A percentile compares a stretch with the other conserved stretches of the same genome.
These are phyloP conservation scores for Pemphredon lugubris DNA, from an alignment of 2,888 invertebrate genomes.

Conservation along the genomic window DNA sequence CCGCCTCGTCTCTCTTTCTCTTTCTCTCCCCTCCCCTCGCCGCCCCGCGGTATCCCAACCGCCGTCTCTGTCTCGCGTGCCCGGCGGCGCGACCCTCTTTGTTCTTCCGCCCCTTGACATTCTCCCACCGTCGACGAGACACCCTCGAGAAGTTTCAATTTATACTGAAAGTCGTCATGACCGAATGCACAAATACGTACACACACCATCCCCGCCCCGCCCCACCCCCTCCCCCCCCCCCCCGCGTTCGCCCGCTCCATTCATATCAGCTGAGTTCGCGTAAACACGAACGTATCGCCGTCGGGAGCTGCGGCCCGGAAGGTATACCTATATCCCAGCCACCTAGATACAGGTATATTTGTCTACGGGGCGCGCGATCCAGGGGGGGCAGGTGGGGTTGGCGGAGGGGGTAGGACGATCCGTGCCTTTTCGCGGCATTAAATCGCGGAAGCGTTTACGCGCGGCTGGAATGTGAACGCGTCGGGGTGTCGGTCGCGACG, in stretches of 20 bases:
- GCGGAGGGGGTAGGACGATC: no score
- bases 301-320: background rate
- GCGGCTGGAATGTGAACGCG: no score
- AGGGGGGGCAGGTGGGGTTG: no score
- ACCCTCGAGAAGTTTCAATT: constrained; percentile 75
- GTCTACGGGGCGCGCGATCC: no score
- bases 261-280: constrained; percentile 60
- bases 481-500: no score
- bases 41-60: constrained; percentile 1
- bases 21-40: constrained; percentile 33
- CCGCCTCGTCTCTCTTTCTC: constrained; percentile 39
- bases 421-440: no score
- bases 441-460: no score
- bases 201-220: constrained; percentile 24
- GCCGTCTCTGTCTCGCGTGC: constrained; percentile 13
- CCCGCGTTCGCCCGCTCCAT: constrained; percentile 42
- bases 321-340: background rate
- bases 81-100: constrained; percentile 17
- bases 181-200: constrained; percentile 64
- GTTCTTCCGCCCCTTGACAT: constrained; percentile 49
- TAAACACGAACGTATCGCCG: constrained; percentile 48
- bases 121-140: constrained; percentile 61
- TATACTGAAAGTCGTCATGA: constrained; percentile 73
- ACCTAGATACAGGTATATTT: no score
- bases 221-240: constrained; percentile 50